Evolutionary conservation across 2,797 vertebrate genomes (phyloP), one percentile per base, ranked within the genome.

Genomic region (Limosa lapponica): DNA sequence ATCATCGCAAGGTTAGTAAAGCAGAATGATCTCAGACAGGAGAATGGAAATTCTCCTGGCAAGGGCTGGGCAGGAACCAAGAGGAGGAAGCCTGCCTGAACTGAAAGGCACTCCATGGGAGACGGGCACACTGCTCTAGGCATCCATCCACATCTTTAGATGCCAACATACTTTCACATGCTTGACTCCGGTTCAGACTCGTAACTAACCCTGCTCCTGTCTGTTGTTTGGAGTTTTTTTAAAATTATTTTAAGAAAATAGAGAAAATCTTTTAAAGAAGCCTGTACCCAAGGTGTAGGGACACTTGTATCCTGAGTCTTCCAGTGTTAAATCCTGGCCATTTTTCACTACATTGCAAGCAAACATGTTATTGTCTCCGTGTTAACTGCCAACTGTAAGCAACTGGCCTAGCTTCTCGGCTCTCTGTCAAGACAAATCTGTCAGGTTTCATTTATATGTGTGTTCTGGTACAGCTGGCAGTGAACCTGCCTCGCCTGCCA

Each of bases 381-480:
- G 20, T 59, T 36, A 62, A 59, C 43, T 85, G 64, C 75, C 94
- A 92, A 65, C 79, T 81, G 37, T 27, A 43, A 87, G 37, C 22
- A 61, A 92, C 78, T 93, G 79, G 78, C 62, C 58, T 32, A 57
- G 70, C 64, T 96, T 92, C 73, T 89, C 14, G 44, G 74, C 67
- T 81, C 61, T 65, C 37, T 80, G 44, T 94, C 89, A 96, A 93
- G 90, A 91, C 39, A 91, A 95, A 91, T 81, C 74, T 89, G 55
- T 82, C 81, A 86, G 51, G 55, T 86, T 91, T 65, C 59, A 78
- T 84, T 91, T 93, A 69, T 71, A 89, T 88, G 39, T 91, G 65
- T 81, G 58, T 79, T 93, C 90, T 93, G 70, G 54, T 67, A 84
- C 44, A 92, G 52, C 64, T 93, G 66, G 88, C 64, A 89, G 52